phyloP scores from a whole-genome alignment of 23 tunicate species.

The Trididemnum miniatum region DNA sequence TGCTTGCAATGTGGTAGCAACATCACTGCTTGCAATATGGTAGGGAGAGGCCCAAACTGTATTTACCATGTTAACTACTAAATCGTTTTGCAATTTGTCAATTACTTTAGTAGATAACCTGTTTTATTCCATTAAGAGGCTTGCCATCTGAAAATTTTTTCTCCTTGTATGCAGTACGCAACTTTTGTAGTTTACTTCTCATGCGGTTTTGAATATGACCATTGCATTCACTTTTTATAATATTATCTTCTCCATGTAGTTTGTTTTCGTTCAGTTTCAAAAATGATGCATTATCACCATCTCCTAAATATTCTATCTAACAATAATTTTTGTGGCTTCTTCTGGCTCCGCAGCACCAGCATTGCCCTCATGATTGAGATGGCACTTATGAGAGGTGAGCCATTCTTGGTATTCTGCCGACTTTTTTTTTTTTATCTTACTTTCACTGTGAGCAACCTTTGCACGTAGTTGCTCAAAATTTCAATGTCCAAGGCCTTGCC shows the following conservation, averaged over 20 bases:
- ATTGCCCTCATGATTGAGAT: constrained; percentile 18
- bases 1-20: neutral
- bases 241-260: neutral
- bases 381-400: neutral
- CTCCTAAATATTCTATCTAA: neutral
- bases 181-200: neutral
- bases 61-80: constrained; percentile 12
- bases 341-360: constrained; percentile 1
- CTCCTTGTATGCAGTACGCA: constrained; percentile 8
- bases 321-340: neutral
- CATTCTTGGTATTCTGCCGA: neutral
- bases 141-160: constrained; percentile 16
- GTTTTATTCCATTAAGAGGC: constrained; percentile 21
- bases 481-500: neutral
- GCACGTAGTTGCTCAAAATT: neutral
- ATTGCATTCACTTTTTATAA: constrained; percentile 16
- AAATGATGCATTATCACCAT: constrained; percentile 15
- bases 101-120: constrained; percentile 5
- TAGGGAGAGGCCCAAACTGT: neutral
- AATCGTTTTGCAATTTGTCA: constrained; percentile 13
- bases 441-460: neutral
- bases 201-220: constrained; percentile 11
- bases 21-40: constrained; percentile 14
- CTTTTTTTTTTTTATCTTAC: neutral
- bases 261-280: neutral